These are phyloP conservation scores for Baryphthengus martii DNA, from an alignment of 2,113 vertebrate species.

Conservation along the genomic window DNA sequence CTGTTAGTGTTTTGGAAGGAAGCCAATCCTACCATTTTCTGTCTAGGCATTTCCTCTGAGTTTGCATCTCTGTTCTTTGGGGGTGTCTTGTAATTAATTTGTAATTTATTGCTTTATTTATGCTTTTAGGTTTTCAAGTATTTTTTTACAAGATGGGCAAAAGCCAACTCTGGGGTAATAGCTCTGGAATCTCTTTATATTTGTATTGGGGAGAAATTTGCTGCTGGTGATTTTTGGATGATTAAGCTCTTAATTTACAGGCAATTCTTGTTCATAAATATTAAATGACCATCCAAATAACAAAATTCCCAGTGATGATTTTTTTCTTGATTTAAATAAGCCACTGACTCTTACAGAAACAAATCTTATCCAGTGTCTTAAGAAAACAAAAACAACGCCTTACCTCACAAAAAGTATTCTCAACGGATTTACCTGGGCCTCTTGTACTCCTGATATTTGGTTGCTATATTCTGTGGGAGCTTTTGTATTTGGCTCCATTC, in stretches of 20 bases:
- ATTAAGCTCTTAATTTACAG: constrained; percentile 6
- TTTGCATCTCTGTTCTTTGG: neutral
- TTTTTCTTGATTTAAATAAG: neutral
- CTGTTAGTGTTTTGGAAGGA: neutral
- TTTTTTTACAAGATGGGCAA: neutral
- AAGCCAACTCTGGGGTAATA: neutral
- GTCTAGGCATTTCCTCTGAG: neutral
- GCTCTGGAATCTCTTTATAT: neutral
- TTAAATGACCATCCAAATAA: neutral
- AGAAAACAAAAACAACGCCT: neutral
- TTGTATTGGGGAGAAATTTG: neutral
- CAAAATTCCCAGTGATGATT: neutral
- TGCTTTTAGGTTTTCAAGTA: neutral
- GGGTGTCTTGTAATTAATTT: neutral
- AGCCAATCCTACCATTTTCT: neutral
- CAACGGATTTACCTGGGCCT: neutral
- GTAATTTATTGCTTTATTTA: neutral
- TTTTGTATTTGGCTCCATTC: neutral
- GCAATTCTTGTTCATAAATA: neutral
- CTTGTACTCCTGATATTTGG: neutral
- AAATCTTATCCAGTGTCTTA: neutral
- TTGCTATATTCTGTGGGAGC: neutral
- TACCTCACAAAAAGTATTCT: neutral
- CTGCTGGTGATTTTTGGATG: neutral
- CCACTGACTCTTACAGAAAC: neutral